Evolutionary conservation across 2,888 invertebrate species (phyloP), one percentile per base, ranked within the genome.

Genomic region (Hirtodrosophila cameraria): DNA sequence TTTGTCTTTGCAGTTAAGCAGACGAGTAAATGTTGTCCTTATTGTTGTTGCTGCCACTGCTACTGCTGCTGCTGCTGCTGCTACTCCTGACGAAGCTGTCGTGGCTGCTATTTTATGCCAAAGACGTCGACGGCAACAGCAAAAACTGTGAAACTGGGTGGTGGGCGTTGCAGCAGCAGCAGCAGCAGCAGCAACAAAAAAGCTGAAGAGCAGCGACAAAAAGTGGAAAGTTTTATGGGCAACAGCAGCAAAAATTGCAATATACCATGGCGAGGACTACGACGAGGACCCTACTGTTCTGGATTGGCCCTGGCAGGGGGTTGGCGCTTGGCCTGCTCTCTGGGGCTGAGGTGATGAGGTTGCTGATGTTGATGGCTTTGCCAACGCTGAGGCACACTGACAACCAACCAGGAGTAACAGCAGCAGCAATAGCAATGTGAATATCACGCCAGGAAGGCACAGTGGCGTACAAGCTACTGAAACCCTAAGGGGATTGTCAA

Each of bases 201-300:
- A 46, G 28, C n/a, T 39, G 38, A 64, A 62, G 54, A 75, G 63
- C 35, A 66, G 54, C 67, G 79, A 74, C 77, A 87, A 85, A 87
- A 82, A 82, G 77, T 80, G 88, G 77, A 82, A 82, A 82, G 84
- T 82, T 82, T 87, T 82, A 82, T 82, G 82, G 88, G 67, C 77
- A 82, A 75, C 84, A 83, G 81, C 88, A 87, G 81, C 88, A 82
- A 83, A 82, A 82, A 86, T 87, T 82, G 81, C 81, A 87, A 87
- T 87, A 87, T 87, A 87, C 75, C 75, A 54, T 58, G 45, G 74
- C 62, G 31, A 72, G 58, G 57, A 55, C 53, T 33, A 42, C 65
- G 27, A 70, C 16, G 45, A 46, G 46, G 38, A 70, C 23, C 43
- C 71, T 36, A 50, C 46, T 18, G 38, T 43, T 42, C 30, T 33